These are phyloP conservation scores for Pediacus dermestoides DNA, from an alignment of 2,888 invertebrate genomes.

Conservation along the genomic window DNA sequence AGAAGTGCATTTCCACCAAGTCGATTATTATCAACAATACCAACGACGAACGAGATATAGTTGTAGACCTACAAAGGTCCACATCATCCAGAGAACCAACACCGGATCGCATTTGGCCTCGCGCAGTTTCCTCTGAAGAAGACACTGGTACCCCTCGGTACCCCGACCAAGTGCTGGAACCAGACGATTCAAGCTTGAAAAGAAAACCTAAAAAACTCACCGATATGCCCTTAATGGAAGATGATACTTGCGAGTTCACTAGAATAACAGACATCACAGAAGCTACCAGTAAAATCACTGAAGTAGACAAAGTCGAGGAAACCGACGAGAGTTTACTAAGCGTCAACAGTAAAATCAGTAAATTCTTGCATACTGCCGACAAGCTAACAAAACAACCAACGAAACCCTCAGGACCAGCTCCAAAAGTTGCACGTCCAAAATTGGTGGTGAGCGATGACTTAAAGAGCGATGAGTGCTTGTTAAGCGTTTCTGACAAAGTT, in stretches of 20 bases:
- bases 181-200: slow-evolving; percentile 60
- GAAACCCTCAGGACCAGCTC: slow-evolving; percentile 42
- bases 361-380: slow-evolving; percentile 46
- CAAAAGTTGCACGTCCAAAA: slow-evolving; percentile 49
- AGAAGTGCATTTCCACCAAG: slow-evolving; percentile 54
- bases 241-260: slow-evolving; percentile 56
- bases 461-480: slow-evolving; percentile 59
- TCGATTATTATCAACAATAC: slow-evolving; percentile 51
- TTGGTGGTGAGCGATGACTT: slow-evolving; percentile 56
- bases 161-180: slow-evolving; percentile 72
- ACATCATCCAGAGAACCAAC: slow-evolving; percentile 74
- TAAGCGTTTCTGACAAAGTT: slow-evolving; percentile 68
- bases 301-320: slow-evolving; percentile 46
- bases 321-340: slow-evolving; percentile 55
- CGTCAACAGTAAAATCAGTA: slow-evolving; percentile 57
- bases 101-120: slow-evolving; percentile 67
- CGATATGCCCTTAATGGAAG: slow-evolving; percentile 58
- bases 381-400: slow-evolving; percentile 37
- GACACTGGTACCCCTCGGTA: slow-evolving; percentile 63
- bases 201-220: slow-evolving; percentile 46
- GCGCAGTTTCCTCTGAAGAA: slow-evolving; percentile 57
- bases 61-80: slow-evolving; percentile 67
- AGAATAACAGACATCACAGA: slow-evolving; percentile 40
- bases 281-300: slow-evolving; percentile 34
- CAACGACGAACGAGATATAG: slow-evolving; percentile 57